A percentile compares a stretch with the other conserved stretches of the same genome.
These are phyloP conservation scores for Hylyphantes graminicola DNA, from an alignment of 1,140 invertebrate genomes.

Conservation along the genomic window DNA sequence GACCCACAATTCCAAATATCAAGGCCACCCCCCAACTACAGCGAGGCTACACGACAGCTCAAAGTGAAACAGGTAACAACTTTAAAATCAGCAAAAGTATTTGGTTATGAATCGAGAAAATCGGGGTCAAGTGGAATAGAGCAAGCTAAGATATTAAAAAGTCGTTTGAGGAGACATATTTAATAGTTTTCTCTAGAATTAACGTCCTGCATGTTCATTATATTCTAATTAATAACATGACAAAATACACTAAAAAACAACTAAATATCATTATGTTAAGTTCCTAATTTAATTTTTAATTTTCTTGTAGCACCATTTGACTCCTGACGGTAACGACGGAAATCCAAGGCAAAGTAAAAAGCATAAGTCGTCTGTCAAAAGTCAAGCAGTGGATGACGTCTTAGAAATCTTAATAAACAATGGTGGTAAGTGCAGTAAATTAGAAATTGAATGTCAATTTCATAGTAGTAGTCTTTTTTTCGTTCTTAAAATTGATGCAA, in stretches of 20 bases:
- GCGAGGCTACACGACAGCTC: constrained; percentile 77
- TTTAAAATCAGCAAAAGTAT: background rate
- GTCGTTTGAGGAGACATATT: too few species aligned
- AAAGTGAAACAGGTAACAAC: constrained; percentile 63
- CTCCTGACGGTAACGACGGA: constrained; percentile 2
- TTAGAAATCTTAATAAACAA: constrained; percentile 95
- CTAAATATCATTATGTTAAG: too few species aligned
- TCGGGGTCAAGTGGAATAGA: too few species aligned
- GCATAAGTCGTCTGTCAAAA: constrained; percentile 73
- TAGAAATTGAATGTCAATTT: background rate
- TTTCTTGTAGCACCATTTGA: constrained; percentile 26
- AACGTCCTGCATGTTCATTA: too few species aligned
- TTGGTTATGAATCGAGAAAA: too few species aligned
- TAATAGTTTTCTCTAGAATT: too few species aligned
- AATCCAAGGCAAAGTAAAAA: constrained; percentile 49
- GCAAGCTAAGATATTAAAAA: too few species aligned
- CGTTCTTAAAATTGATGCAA: background rate
- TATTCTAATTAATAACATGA: too few species aligned
- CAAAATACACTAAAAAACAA: too few species aligned
- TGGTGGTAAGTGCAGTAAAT: constrained; percentile 72
- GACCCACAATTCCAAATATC: constrained; percentile 67
- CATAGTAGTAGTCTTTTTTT: background rate
- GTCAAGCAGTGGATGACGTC: constrained; percentile 92
- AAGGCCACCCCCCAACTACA: constrained; percentile 75
- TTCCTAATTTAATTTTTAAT: too few species aligned